phyloP scores from a whole-genome alignment of 64 coral and sea anemone species.

The Pachyseris speciosa region DNA sequence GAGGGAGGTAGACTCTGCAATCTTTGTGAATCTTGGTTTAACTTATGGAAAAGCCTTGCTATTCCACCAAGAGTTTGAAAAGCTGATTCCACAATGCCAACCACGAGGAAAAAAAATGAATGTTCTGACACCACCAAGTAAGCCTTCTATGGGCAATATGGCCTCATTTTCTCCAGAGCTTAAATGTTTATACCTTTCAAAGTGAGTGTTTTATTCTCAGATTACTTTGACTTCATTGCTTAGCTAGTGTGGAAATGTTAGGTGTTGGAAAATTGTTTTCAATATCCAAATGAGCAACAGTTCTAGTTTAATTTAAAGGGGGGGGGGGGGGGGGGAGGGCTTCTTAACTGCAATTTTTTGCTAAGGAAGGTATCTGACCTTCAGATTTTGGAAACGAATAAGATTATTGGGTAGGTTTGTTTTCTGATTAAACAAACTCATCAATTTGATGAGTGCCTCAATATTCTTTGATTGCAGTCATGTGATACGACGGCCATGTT shows the following conservation, averaged over 20 bases:
- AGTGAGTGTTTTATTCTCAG: not conserved
- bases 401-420: too few species aligned
- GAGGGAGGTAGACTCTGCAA: conserved; percentile 46
- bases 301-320: too few species aligned
- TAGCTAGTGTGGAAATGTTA: not conserved
- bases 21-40: conserved; percentile 39
- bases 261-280: not conserved
- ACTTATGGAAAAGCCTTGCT: conserved; percentile 46
- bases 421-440: too few species aligned
- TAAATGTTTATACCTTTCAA: conserved; percentile 15
- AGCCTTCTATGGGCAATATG: conserved; percentile 23
- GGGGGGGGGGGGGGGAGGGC: too few species aligned
- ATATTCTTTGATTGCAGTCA: too few species aligned
- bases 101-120: not conserved
- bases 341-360: too few species aligned
- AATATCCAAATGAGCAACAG: not conserved
- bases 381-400: too few species aligned
- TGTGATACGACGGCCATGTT: too few species aligned
- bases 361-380: too few species aligned
- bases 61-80: conserved; percentile 41
- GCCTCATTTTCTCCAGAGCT: conserved; percentile 12
- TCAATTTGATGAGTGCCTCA: too few species aligned
- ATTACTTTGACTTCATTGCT: not conserved
- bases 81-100: conserved; percentile 26
- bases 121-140: not conserved